phyloP scores from a whole-genome alignment of 2,113 vertebrate genomes.

The Mobula hypostoma region DNA sequence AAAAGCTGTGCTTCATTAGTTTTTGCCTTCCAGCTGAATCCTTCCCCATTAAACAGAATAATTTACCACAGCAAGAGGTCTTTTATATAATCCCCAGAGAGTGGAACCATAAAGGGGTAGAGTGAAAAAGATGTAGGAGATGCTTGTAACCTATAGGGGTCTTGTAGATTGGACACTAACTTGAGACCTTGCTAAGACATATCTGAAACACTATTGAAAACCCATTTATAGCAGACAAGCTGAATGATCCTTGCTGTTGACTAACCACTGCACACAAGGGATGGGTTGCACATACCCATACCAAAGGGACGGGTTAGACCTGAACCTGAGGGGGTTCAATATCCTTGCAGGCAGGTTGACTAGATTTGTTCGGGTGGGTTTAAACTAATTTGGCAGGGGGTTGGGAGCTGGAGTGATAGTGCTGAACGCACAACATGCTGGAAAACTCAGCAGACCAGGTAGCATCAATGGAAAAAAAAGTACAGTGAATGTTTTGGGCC shows the following conservation, averaged over 20 bases:
- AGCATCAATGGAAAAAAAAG: too few species aligned
- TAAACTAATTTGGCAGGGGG: too few species aligned
- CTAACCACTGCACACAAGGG: too few species aligned
- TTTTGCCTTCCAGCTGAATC: constrained; percentile 22
- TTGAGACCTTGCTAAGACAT: not conserved
- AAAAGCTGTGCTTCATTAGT: constrained; percentile 34
- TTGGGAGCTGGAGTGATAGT: too few species aligned
- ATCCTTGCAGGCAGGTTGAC: too few species aligned
- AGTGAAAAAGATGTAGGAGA: not conserved
- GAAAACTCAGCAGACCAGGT: too few species aligned
- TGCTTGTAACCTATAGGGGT: not conserved
- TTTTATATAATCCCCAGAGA: not conserved
- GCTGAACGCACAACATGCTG: too few species aligned
- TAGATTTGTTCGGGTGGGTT: too few species aligned
- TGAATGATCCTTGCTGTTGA: not conserved
- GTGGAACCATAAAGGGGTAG: not conserved
- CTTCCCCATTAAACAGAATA: constrained; percentile 26
- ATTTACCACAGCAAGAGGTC: constrained; percentile 15
- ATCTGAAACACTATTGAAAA: not conserved
- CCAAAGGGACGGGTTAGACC: too few species aligned
- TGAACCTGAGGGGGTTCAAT: too few species aligned
- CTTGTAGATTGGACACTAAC: not conserved
- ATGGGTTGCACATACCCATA: too few species aligned
- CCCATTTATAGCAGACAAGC: not conserved
- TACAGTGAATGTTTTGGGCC: too few species aligned